Evolutionary conservation across 2,888 invertebrate species (phyloP), one percentile per base, ranked within the genome.

Genomic region (Macrosiphum euphorbiae): DNA sequence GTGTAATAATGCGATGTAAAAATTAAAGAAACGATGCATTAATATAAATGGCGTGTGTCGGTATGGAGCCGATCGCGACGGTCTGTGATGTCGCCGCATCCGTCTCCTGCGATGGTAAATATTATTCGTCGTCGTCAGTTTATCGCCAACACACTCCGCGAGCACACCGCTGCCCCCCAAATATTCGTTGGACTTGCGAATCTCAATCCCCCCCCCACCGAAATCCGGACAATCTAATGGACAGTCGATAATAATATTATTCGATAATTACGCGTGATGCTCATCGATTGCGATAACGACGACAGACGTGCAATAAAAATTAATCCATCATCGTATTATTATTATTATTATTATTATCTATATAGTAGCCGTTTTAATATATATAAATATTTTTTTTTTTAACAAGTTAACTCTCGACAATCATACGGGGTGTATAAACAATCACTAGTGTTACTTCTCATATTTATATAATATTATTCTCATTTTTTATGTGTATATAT

Each of bases 371-470:
- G 3, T 58, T 44, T 89, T 35, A 8, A 88, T 26, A 41, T 35
- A 41, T n/a, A 41, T n/a, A 58, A 26, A 58, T 58, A 10, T 85
- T 58, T 55, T 85, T 86, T 86, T 58, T 91, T 58, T 52, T 52
- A 52, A 16, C 50, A 67, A 88, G 24, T 78, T 41, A 67, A 92
- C 67, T 92, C 88, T 93, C 93, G 94, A 94, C 94, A 94, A 94
- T 94, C 94, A 94, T 90, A 90, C 61, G 94, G 94, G 90, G 90
- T 94, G 85, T 90, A 26, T 61, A 61, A 90, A 90, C 94, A 94
- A 94, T 94, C 94, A 94, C 85, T 94, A 94, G 94, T 85, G 47
- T 94, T 94, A 90, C 50, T 67, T 50, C 50, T 41, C n/a, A 47
- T 58, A 85, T 44, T 86, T 91, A 86, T 55, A 41, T 55, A 50